Evolutionary conservation across 2,797 vertebrate species (phyloP), one percentile per base, ranked within the genome.

Genomic region (Pseudocheirus occidentalis): DNA sequence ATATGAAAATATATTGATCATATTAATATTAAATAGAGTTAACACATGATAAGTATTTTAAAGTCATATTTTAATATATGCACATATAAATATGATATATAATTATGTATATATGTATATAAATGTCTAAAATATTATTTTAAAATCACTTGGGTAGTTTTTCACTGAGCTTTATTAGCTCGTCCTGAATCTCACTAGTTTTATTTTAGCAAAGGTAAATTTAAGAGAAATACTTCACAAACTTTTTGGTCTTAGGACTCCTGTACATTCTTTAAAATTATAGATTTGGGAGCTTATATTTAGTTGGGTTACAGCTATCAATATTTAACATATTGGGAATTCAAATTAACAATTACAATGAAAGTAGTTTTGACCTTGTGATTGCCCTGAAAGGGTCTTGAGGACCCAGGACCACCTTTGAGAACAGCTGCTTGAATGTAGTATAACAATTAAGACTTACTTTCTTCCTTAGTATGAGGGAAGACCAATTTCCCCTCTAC

Each of bases 401-500:
- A 14, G 66, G 16, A 73, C n/a, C 34, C 13, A n/a, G n/a, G 16
- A 40, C 10, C 29, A 31, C 11, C 16, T n/a, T 73, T 73, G n/a
- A 73, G 66, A 73, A 40, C 16, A 73, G 34, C 66, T 73, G 3
- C n/a, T 73, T 73, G n/a, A 40, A 73, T 40, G 31, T 11, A 40
- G n/a, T 73, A 3, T 29, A 34, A 58, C 96, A 95, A 91, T 91
- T 29, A 52, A 93, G 55, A n/a, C 92, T 50, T 62, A 87, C 34
- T 54, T 28, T 27, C 40, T 56, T 93, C 90, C 27, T 56, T 28
- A 11, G 24, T 91, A 95, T 13, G 58, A 89, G 62, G 12, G 58
- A 93, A 55, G n/a, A 56, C 92, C 89, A 94, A 24, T 55, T 94
- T n/a, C 46, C 34, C 10, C 95, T 94, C 31, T 50, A 24, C 13